Evolutionary conservation across 2,888 invertebrate genomes (phyloP).

Genomic region (Euplagia quadripunctaria): DNA sequence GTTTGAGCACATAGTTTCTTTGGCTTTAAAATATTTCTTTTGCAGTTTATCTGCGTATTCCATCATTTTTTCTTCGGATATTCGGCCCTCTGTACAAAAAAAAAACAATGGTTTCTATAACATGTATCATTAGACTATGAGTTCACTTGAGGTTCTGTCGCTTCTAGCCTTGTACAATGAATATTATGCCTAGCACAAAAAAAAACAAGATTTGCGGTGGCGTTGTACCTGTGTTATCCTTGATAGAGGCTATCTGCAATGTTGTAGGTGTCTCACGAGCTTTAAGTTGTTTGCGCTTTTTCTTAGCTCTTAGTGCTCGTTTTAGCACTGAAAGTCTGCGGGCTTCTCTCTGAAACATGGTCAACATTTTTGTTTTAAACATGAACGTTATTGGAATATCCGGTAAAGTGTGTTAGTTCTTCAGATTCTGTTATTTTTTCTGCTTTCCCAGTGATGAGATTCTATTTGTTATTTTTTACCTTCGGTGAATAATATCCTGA

Average conservation of each 20-base stretch:
- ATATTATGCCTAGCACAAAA: neutral
- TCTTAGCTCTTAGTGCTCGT: neutral
- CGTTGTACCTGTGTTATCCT: neutral
- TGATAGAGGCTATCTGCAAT: constrained; percentile 3
- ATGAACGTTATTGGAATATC: neutral
- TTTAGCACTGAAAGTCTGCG: neutral
- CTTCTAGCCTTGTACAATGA: neutral
- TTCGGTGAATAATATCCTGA: too few species aligned
- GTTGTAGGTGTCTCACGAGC: neutral
- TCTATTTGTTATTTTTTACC: too few species aligned
- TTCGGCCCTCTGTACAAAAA: neutral
- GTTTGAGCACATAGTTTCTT: neutral
- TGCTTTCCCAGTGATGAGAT: too few species aligned
- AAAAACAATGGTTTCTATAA: neutral
- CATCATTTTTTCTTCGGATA: neutral
- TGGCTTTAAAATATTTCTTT: neutral
- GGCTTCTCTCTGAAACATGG: neutral
- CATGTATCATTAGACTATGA: too few species aligned
- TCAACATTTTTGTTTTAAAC: neutral
- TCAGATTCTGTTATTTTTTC: too few species aligned
- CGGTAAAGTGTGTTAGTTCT: neutral
- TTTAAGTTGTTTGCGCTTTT: neutral
- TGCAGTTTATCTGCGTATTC: neutral
- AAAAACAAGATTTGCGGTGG: neutral
- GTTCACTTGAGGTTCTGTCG: too few species aligned